Conservation (phyloP, 2,888 invertebrate species). For the Habrosyne pyritoides region DNA sequence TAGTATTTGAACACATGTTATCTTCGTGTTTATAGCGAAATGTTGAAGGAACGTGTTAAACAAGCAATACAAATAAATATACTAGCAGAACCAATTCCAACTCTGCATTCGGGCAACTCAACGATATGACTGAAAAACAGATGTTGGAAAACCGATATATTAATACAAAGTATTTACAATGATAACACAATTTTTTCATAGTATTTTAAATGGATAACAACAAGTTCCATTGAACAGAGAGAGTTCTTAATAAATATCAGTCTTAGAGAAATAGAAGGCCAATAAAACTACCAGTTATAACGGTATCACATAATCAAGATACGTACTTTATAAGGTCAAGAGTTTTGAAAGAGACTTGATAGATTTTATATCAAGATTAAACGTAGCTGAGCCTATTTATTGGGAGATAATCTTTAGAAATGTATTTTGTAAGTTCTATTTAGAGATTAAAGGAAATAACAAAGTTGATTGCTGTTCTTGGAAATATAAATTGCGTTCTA, state of each 20-base stretch:
- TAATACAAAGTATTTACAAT: slow-evolving; percentile 22
- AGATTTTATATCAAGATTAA: slow-evolving; percentile 25
- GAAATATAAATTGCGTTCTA: neutral
- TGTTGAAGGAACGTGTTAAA: slow-evolving; percentile 30
- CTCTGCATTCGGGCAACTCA: slow-evolving; percentile 44
- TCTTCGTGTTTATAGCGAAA: slow-evolving; percentile 24
- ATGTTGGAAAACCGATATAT: slow-evolving; percentile 39
- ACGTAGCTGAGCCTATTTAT: slow-evolving; percentile 22
- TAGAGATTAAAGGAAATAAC: slow-evolving; percentile 8
- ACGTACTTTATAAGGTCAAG: slow-evolving; percentile 31
- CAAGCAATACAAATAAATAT: slow-evolving; percentile 42
- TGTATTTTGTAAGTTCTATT: neutral
- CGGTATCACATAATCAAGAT: slow-evolving; percentile 37
- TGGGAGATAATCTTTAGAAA: slow-evolving; percentile 14
- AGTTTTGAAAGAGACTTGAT: slow-evolving; percentile 27
- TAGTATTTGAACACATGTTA: slow-evolving; percentile 52
- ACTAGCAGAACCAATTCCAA: slow-evolving; percentile 29
- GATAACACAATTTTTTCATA: neutral
- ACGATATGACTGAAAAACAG: slow-evolving; percentile 55
- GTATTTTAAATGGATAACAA: neutral
- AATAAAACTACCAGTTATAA: slow-evolving; percentile 18
- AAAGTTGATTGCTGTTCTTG: neutral
- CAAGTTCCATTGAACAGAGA: neutral
- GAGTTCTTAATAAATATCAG: neutral
- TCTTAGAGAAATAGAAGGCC: neutral